Evolutionary conservation across 2,797 vertebrate species (phyloP).

Genomic region (Artibeus lituratus): DNA sequence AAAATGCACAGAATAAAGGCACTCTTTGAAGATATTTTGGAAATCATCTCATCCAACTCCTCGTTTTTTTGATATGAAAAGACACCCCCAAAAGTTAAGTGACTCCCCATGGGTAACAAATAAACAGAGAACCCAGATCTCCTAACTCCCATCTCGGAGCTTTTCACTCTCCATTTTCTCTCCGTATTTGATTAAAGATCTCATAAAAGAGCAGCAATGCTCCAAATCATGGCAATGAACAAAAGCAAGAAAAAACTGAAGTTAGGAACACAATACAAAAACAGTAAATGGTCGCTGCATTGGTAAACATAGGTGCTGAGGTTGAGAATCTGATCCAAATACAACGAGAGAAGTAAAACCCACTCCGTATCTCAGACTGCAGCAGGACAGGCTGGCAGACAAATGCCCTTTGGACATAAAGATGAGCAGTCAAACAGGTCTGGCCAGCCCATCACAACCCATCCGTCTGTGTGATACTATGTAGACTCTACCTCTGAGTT

Average conservation of each 20-base stretch:
- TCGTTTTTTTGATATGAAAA: slow-evolving; percentile 13
- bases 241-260: slow-evolving; percentile 34
- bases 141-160: background rate
- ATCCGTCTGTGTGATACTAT: background rate
- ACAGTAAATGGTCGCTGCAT: background rate
- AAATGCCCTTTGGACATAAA: background rate
- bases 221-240: background rate
- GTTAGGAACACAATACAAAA: slow-evolving; percentile 16
- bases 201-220: background rate
- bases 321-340: slow-evolving; percentile 9
- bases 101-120: background rate
- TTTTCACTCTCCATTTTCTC: background rate
- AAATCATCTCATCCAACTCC: slow-evolving; percentile 24
- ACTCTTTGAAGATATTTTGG: background rate
- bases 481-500: background rate
- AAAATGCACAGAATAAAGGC: slow-evolving; percentile 5
- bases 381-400: background rate
- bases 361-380: background rate
- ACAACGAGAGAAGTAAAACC: background rate
- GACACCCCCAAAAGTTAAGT: background rate
- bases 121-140: background rate
- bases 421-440: background rate
- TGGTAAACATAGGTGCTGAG: background rate
- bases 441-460: background rate
- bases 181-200: background rate